phyloP scores from a whole-genome alignment of 2,113 vertebrate species.

The Rhinolophus sinicus region DNA sequence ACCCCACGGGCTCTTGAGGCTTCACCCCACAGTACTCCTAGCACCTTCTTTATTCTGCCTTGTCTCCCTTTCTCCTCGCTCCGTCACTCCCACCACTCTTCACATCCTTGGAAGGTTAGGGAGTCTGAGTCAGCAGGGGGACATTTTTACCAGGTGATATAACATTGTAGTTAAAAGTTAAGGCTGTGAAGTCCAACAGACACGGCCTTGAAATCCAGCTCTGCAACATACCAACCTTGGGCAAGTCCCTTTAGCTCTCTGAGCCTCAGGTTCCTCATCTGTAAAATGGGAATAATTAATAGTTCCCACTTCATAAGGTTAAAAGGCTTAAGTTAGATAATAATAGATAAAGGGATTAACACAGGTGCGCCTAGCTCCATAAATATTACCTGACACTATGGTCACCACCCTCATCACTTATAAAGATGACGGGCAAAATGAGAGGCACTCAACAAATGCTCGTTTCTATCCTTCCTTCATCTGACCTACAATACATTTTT shows the following conservation, averaged over 20 bases:
- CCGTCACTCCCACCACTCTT: too few species aligned
- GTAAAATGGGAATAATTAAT: background rate
- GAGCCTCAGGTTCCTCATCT: background rate
- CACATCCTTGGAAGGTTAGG: background rate
- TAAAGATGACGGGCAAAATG: too few species aligned
- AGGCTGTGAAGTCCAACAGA: background rate
- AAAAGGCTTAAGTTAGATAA: background rate
- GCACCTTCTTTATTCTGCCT: background rate
- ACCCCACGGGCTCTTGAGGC: background rate
- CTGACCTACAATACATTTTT: background rate
- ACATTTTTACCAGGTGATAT: background rate
- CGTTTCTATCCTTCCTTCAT: background rate
- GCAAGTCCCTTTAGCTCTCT: background rate
- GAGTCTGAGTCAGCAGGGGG: too few species aligned
- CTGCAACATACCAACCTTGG: background rate
- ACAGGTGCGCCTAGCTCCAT: background rate
- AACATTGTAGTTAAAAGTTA: background rate
- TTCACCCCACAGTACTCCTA: background rate
- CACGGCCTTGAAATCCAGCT: background rate
- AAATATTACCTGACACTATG: too few species aligned
- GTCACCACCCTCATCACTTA: background rate
- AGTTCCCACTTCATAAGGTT: background rate
- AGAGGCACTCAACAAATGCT: background rate
- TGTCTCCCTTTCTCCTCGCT: background rate
- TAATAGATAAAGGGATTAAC: background rate